phyloP scores from a whole-genome alignment of 2,888 invertebrate genomes.

The Caenorhabditis doughertyi region DNA sequence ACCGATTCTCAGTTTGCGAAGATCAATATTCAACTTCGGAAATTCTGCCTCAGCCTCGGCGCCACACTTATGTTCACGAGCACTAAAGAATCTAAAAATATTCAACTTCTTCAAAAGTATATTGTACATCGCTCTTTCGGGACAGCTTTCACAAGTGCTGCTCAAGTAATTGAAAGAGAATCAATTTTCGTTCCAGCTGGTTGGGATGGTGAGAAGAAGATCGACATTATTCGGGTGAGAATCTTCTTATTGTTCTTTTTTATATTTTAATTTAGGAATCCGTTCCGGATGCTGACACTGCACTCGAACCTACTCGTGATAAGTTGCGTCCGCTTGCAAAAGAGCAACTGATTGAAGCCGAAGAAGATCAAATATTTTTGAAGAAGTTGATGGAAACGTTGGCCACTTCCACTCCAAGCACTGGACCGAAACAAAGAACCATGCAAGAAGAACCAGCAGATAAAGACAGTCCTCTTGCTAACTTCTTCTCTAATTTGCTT shows the following conservation, averaged over 20 bases:
- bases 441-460: conserved; percentile 67
- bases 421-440: conserved; percentile 40
- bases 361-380: conserved; percentile 74
- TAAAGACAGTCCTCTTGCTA: conserved; percentile 77
- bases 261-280: conserved; percentile 58
- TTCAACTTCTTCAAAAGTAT: conserved; percentile 79
- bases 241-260: not conserved
- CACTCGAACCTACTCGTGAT: conserved; percentile 74
- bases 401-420: conserved; percentile 30
- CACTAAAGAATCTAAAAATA: conserved; percentile 67
- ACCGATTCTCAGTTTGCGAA: conserved; percentile 74
- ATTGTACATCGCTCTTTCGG: conserved; percentile 80
- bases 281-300: conserved; percentile 67
- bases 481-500: conserved; percentile 80
- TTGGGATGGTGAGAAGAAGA: conserved; percentile 81
- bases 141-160: conserved; percentile 77
- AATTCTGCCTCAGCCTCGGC: conserved; percentile 78
- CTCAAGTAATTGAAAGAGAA: conserved; percentile 81
- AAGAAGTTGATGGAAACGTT: conserved; percentile 43
- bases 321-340: conserved; percentile 57
- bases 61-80: conserved; percentile 78
- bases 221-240: conserved; percentile 65
- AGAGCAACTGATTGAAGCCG: conserved; percentile 73
- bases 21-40: conserved; percentile 78
- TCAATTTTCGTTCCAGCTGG: conserved; percentile 81